A percentile compares a stretch with the other conserved stretches of the same genome.
phyloP scores from a whole-genome alignment of 2,113 vertebrate genomes.

The Catharus bicknelli region DNA sequence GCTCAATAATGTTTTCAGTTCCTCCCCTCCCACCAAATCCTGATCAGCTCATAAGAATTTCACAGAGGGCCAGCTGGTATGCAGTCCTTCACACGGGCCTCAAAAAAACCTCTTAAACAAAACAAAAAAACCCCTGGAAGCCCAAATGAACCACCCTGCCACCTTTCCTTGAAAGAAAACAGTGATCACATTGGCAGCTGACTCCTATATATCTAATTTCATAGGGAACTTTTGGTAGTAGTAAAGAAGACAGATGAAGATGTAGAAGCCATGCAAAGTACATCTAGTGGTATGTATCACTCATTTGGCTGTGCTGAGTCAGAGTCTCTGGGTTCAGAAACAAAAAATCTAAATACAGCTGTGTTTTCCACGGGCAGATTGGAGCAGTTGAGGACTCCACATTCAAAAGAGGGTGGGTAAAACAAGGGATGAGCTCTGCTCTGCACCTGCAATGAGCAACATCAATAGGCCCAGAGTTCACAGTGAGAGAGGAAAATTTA shows the following conservation, averaged over 20 bases:
- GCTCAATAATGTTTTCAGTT: background rate
- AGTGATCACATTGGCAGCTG: background rate
- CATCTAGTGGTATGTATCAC: rapidly evolving
- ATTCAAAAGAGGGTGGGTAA: background rate
- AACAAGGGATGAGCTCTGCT: background rate
- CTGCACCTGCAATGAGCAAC: background rate
- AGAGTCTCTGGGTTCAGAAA: background rate
- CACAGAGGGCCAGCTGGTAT: background rate
- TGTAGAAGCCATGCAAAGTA: background rate
- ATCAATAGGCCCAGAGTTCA: background rate
- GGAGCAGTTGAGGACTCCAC: background rate
- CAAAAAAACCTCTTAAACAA: background rate
- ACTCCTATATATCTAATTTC: background rate
- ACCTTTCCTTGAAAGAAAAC: background rate
- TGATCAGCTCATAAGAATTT: background rate
- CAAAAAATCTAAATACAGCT: background rate
- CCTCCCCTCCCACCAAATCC: rapidly evolving
- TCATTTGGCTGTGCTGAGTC: background rate
- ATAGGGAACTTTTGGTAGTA: background rate
- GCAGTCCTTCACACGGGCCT: background rate
- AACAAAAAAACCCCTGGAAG: background rate
- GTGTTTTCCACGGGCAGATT: background rate
- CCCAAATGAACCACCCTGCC: background rate
- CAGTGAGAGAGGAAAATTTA: background rate
- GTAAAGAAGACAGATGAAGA: background rate